phyloP scores from a whole-genome alignment of 2,888 invertebrate species.

The Pristionchus exspectatus region DNA sequence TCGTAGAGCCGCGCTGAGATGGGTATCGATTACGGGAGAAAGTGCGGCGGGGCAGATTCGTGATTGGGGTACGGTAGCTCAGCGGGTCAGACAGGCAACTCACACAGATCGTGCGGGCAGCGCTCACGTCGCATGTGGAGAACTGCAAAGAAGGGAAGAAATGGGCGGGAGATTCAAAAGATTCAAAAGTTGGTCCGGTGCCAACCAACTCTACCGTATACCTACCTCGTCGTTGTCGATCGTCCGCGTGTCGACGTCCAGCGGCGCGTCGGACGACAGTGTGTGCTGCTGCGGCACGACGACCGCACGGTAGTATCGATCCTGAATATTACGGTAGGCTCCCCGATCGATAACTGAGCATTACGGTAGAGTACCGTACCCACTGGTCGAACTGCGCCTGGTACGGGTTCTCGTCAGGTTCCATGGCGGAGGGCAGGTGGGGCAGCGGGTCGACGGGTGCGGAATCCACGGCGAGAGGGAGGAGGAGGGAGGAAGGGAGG shows the following conservation, averaged over 20 bases:
- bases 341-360: neutral
- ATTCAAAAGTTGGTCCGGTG: conserved; percentile 14
- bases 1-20: neutral
- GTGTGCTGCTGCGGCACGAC: conserved; percentile 33
- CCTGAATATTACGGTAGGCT: conserved; percentile 26
- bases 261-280: conserved; percentile 40
- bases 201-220: neutral
- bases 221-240: neutral
- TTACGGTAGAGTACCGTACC: neutral
- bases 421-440: neutral
- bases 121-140: neutral
- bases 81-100: neutral
- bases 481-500: neutral
- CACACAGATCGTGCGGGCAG: conserved; percentile 27
- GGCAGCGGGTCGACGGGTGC: conserved; percentile 41
- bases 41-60: neutral
- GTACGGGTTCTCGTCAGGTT: conserved; percentile 51
- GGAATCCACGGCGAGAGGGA: conserved; percentile 52
- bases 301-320: conserved; percentile 34
- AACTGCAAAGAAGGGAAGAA: neutral
- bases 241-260: neutral
- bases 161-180: neutral
- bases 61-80: neutral
- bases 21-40: neutral
- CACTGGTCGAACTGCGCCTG: conserved; percentile 38